Evolutionary conservation across 2,888 invertebrate genomes (phyloP), one percentile per base, ranked within the genome.

Genomic region (Eudemis profundana): DNA sequence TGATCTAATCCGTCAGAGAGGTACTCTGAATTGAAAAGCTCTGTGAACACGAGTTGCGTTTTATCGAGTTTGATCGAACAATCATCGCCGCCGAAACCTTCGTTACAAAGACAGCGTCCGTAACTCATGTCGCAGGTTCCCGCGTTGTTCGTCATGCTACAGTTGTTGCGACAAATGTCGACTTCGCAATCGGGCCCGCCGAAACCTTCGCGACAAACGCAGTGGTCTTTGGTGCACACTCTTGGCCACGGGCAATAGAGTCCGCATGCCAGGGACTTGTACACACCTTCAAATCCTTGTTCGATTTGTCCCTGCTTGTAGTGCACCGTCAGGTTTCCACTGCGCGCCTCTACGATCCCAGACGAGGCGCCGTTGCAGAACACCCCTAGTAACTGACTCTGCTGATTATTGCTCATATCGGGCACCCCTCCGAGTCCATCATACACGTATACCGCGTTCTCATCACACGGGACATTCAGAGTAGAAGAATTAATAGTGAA

Each of bases 381-480:
- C 0, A 97, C 96, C 0, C 97, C 97, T n/a, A 98, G 90, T 1
- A 97, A 89, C 76, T 96, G 96, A 75, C 95, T 96, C 77, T 96
- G 97, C 75, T 95, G 95, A 12, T 94, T 94, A 44, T 94, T 94
- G 50, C 95, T 96, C 68, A 97, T 93, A 76, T 96, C 96, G 0
- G 98, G 98, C 14, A 98, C 93, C 0, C 98, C 98, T 69, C 98
- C 98, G 12, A 98, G 92, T 0, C 98, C 98, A 77, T 98, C 98
- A 78, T 98, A 98, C 2, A 98, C 96, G 75, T 98, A 98, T 0
- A 98, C 96, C 15, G 96, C 96, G 83, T 98, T 98, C 84, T 97
- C 95, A 69, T 96, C 96, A 77, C 98, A 98, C 0, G 95, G 95
- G 57, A 98, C 95, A 73, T 96, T 95, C 57, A 97, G 94, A 59